Percentiles rank a stretch among this genome's conserved stretches.
Evolutionary conservation across 2,888 invertebrate genomes (phyloP).

Genomic region (Nephrocerus scutellatus): DNA sequence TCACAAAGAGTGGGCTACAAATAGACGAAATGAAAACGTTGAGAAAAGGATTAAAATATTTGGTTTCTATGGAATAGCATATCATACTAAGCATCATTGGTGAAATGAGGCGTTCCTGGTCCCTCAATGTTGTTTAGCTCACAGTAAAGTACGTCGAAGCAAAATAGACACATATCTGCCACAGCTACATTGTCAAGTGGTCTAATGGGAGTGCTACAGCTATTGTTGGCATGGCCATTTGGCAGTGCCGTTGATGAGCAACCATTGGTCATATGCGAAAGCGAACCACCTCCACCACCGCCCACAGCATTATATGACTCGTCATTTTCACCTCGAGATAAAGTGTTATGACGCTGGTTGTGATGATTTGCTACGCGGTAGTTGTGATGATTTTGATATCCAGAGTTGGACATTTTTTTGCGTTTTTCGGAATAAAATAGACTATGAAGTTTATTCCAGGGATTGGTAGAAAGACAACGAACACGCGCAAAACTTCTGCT

Average conservation of each 20-base stretch:
- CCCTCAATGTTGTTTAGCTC: slow-evolving; percentile 89
- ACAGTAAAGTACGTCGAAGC: slow-evolving; percentile 96
- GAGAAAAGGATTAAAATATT: slow-evolving; percentile 21
- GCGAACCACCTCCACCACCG: slow-evolving; percentile 14
- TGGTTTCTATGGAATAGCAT: not conserved
- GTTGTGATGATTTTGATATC: slow-evolving; percentile 29
- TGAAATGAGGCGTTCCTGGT: slow-evolving; percentile 85
- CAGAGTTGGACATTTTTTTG: slow-evolving; percentile 29
- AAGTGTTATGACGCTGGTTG: not conserved
- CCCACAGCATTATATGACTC: slow-evolving; percentile 18
- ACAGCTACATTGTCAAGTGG: slow-evolving; percentile 58
- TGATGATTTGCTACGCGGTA: slow-evolving; percentile 22
- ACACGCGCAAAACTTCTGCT: too few species aligned
- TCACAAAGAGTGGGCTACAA: slow-evolving; percentile 94
- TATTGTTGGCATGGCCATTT: slow-evolving; percentile 43
- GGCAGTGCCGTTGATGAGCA: slow-evolving; percentile 31
- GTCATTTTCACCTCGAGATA: slow-evolving; percentile 2
- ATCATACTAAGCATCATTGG: slow-evolving; percentile 83
- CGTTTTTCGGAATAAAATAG: slow-evolving; percentile 6
- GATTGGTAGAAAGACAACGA: too few species aligned
- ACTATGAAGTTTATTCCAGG: too few species aligned
- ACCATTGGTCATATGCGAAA: slow-evolving; percentile 21
- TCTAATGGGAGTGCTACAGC: slow-evolving; percentile 24
- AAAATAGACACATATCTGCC: slow-evolving; percentile 97
- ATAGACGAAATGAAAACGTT: slow-evolving; percentile 16